A percentile compares a stretch with the other conserved stretches of the same genome.
Evolutionary conservation across 2,113 vertebrate species (phyloP).

Genomic region (Chloropsis hardwickii): DNA sequence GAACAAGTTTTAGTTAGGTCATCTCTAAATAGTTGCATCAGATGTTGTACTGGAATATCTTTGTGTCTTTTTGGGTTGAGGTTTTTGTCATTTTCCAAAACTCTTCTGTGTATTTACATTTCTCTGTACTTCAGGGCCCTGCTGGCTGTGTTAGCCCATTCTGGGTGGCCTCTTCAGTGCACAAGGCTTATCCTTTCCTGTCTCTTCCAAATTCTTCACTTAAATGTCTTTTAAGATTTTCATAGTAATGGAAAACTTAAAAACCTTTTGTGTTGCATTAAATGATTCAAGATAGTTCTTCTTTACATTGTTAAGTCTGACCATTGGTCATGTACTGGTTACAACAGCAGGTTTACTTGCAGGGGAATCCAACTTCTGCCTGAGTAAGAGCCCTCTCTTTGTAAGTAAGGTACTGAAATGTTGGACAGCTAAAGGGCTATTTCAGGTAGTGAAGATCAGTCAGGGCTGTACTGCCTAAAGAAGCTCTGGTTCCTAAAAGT

Average conservation of each 20-base stretch:
- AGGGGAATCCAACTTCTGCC: neutral
- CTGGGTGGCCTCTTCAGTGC: neutral
- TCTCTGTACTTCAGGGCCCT: neutral
- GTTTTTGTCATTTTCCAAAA: neutral
- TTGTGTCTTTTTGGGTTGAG: neutral
- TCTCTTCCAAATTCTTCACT: neutral
- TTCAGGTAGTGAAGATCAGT: neutral
- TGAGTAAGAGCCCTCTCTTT: neutral
- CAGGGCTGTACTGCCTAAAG: neutral
- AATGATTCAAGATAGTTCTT: neutral
- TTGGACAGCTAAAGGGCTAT: neutral
- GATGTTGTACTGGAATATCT: neutral
- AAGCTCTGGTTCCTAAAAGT: neutral
- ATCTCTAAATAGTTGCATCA: neutral
- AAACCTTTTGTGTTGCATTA: neutral
- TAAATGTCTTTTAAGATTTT: neutral
- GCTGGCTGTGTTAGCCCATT: neutral
- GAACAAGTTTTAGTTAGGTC: neutral
- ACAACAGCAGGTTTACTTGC: neutral
- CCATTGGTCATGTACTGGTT: neutral
- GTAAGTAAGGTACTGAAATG: neutral
- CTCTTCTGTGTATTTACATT: neutral
- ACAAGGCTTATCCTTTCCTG: neutral
- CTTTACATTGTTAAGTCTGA: neutral
- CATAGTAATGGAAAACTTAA: neutral